A percentile compares a stretch with the other conserved stretches of the same genome.
phyloP scores from a whole-genome alignment of 1,140 invertebrate species.

The Temnothorax longispinosus region DNA sequence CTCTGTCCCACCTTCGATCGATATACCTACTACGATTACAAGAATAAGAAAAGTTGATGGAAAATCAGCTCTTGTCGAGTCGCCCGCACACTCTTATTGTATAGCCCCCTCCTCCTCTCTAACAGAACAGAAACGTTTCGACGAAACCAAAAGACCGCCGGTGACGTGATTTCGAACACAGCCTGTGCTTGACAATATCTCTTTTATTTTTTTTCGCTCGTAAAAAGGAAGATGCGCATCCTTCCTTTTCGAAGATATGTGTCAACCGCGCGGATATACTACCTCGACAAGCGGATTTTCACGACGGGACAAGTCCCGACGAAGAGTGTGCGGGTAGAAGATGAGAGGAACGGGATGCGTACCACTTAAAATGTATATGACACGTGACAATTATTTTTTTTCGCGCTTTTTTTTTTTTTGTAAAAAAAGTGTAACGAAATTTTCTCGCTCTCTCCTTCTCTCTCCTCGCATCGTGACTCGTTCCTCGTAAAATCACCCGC shows the following conservation, averaged over 20 bases:
- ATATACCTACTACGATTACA: slow-evolving; percentile 43
- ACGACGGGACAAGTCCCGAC: background rate
- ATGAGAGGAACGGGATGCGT: slow-evolving; percentile 26
- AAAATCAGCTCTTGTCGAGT: slow-evolving; percentile 34
- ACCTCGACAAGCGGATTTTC: background rate
- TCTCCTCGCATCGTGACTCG: slow-evolving; percentile 21
- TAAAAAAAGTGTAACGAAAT: slow-evolving; percentile 75
- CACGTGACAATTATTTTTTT: slow-evolving; percentile 44
- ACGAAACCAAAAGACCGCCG: background rate
- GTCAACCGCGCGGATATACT: slow-evolving; percentile 11
- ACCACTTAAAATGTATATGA: slow-evolving; percentile 22
- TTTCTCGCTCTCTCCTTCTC: slow-evolving; percentile 17
- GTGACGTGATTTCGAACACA: background rate
- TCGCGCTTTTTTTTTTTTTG: slow-evolving; percentile 40
- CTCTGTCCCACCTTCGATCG: slow-evolving; percentile 25
- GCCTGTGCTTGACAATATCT: background rate
- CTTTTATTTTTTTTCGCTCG: background rate
- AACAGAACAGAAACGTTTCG: background rate
- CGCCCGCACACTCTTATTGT: slow-evolving; percentile 24
- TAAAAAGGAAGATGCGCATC: background rate
- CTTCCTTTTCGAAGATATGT: slow-evolving; percentile 21
- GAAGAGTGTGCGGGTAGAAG: slow-evolving; percentile 41
- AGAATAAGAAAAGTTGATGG: slow-evolving; percentile 50
- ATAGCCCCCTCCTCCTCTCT: no score
- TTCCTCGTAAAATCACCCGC: background rate